A percentile compares a stretch with the other conserved stretches of the same genome.
Conservation (phyloP, 2,113 vertebrate species). For the Sander vitreus region DNA sequence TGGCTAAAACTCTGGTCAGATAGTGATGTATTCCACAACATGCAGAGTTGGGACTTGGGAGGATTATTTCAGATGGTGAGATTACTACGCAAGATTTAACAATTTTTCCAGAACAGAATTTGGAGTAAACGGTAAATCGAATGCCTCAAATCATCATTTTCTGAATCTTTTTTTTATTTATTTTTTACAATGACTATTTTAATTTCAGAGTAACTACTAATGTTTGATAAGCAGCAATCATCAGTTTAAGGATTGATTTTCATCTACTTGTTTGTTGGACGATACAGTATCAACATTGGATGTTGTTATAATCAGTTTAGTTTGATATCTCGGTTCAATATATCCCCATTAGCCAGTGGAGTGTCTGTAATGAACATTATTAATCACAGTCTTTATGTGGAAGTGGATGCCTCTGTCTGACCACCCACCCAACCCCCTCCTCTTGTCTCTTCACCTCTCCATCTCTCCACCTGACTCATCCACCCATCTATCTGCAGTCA, state of each 20-base stretch:
- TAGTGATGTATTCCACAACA: not conserved
- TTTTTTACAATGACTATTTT: not conserved
- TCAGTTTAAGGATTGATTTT: accelerated
- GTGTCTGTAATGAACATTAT: conserved; percentile 55
- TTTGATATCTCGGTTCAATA: not conserved
- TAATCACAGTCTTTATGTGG: conserved; percentile 50
- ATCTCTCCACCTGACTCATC: conserved; percentile 59
- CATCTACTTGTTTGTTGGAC: not conserved
- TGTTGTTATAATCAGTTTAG: not conserved
- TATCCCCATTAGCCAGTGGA: conserved; percentile 24
- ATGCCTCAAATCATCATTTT: not conserved
- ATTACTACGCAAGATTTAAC: not conserved
- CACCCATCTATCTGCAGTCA: conserved; percentile 43
- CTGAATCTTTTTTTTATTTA: not conserved
- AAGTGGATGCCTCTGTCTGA: conserved; percentile 8
- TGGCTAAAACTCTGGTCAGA: not conserved
- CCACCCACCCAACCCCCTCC: not conserved
- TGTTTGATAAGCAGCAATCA: not conserved
- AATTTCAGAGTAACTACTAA: not conserved
- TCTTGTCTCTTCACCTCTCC: conserved; percentile 49
- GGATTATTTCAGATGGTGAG: not conserved
- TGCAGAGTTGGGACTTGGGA: not conserved
- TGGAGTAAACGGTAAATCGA: not conserved
- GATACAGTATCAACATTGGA: not conserved
- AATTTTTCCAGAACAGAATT: not conserved